phyloP scores from a whole-genome alignment of 2,113 vertebrate genomes.

The Crocuta crocuta region DNA sequence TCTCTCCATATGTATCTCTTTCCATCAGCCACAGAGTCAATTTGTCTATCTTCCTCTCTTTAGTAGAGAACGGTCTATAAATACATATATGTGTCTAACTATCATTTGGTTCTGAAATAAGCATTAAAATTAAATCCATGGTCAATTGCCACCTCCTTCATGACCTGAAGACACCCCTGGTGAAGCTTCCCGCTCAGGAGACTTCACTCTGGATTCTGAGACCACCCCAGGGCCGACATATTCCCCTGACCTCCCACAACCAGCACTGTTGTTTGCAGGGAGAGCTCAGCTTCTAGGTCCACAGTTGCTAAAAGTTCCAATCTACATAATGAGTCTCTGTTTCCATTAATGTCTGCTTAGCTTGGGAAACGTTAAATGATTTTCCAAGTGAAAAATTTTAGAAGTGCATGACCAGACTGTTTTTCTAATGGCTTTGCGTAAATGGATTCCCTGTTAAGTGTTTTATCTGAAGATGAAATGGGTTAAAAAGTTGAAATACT shows the following conservation, averaged over 20 bases:
- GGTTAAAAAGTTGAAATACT: not conserved
- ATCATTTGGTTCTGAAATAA: not conserved
- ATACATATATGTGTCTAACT: too few species aligned
- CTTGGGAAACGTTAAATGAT: not conserved
- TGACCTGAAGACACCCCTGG: too few species aligned
- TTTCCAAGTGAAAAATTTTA: not conserved
- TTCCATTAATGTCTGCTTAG: not conserved
- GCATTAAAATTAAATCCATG: not conserved
- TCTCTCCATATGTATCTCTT: not conserved
- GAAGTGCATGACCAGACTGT: not conserved
- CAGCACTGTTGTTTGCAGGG: not conserved
- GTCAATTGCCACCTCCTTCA: not conserved
- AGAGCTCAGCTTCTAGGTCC: not conserved
- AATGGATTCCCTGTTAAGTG: not conserved
- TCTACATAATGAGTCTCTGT: not conserved
- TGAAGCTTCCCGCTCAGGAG: fast-evolving
- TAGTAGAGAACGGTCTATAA: too few species aligned
- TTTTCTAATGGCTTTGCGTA: not conserved
- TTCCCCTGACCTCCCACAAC: too few species aligned
- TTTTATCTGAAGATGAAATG: not conserved
- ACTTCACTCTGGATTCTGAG: fast-evolving
- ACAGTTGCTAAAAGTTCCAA: not conserved
- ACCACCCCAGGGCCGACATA: fast-evolving
- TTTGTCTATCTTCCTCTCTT: not conserved
- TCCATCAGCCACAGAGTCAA: not conserved